These are phyloP conservation scores for Enteromius afrohamiltoni DNA, from an alignment of 2,797 vertebrate genomes.

Conservation along the genomic window DNA sequence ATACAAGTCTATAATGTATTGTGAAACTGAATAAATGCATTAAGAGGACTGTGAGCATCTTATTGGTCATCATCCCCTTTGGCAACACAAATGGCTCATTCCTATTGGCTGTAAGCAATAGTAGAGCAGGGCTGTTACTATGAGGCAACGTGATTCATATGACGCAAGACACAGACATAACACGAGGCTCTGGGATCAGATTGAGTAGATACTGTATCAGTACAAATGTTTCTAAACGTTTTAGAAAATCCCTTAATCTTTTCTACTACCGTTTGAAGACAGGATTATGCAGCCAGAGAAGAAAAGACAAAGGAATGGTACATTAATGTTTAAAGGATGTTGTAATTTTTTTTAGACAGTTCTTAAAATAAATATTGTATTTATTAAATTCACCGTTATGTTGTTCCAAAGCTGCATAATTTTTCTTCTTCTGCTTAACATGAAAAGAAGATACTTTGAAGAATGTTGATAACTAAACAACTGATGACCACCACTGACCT, in stretches of 20 bases:
- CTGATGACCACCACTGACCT: not conserved
- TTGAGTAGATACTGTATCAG: not conserved
- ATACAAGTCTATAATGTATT: not conserved
- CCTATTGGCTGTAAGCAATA: slow-evolving; percentile 52
- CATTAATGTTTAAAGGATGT: not conserved
- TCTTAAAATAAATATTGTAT: not conserved
- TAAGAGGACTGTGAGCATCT: not conserved
- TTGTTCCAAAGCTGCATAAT: too few relatives aligned
- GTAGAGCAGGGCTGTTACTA: slow-evolving; percentile 55
- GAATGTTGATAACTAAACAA: not conserved
- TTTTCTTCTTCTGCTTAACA: not conserved
- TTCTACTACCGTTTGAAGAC: slow-evolving; percentile 27
- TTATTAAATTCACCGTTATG: too few relatives aligned
- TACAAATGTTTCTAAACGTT: not conserved
- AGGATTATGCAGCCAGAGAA: not conserved
- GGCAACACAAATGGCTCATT: slow-evolving; percentile 46
- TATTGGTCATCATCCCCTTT: slow-evolving; percentile 49
- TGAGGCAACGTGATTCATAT: slow-evolving; percentile 48
- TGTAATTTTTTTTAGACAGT: not conserved
- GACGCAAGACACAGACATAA: slow-evolving; percentile 41
- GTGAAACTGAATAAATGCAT: slow-evolving; percentile 1
- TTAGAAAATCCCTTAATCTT: slow-evolving; percentile 23
- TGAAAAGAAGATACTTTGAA: not conserved
- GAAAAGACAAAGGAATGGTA: not conserved
- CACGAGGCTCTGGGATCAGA: slow-evolving; percentile 7